A percentile compares a stretch with the other conserved stretches of the same genome.
Evolutionary conservation across 2,113 vertebrate genomes (phyloP).

Genomic region (Alexandromys fortis): DNA sequence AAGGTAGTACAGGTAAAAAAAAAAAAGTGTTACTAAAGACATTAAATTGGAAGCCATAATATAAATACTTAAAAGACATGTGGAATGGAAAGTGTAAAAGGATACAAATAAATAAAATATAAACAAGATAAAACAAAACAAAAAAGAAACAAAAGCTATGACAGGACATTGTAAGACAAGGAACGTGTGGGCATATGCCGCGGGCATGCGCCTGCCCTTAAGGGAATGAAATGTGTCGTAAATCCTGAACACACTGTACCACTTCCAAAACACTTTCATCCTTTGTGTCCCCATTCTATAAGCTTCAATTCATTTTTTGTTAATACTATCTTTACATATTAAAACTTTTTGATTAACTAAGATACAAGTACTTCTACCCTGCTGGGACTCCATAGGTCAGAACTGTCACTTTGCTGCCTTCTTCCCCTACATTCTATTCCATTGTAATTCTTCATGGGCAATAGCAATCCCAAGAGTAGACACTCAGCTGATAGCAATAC

Average conservation of each 20-base stretch:
- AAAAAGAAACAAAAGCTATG: not conserved
- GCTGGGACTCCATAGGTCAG: rapidly evolving
- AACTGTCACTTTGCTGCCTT: not conserved
- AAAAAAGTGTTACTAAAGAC: not conserved
- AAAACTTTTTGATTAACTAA: not conserved
- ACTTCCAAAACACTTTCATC: not conserved
- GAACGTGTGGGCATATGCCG: no score
- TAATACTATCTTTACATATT: not conserved
- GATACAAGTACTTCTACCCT: not conserved
- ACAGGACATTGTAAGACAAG: not conserved
- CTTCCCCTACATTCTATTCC: not conserved
- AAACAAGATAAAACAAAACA: not conserved
- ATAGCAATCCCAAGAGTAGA: not conserved
- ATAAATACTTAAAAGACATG: not conserved
- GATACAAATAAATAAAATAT: not conserved
- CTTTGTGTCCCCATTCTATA: not conserved
- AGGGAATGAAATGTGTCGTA: no score
- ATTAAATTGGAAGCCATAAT: not conserved
- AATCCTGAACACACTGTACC: not conserved
- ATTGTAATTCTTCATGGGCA: not conserved
- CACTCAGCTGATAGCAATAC: not conserved
- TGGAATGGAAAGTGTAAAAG: not conserved
- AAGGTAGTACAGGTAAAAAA: not conserved
- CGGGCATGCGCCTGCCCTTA: not conserved
- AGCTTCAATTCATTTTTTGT: not conserved